Conservation (phyloP, 2,888 invertebrate species). For the Drosophila buzzatii region DNA sequence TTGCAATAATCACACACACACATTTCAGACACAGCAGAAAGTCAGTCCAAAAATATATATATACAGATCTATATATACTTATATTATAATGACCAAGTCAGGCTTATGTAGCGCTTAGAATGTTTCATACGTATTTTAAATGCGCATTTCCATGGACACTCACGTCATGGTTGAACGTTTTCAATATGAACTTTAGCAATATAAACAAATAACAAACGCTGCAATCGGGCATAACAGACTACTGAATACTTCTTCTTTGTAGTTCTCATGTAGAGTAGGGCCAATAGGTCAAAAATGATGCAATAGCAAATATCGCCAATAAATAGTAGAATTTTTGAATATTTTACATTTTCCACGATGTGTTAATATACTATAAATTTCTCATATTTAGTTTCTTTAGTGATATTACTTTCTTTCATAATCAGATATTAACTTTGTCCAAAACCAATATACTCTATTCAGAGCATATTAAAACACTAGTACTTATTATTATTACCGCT, state of each 20-base stretch:
- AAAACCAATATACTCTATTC: neutral
- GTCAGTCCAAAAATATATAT: neutral
- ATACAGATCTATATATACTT: neutral
- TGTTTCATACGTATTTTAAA: conserved; percentile 4
- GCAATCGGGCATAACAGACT: neutral
- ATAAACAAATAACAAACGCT: neutral
- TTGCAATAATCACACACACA: neutral
- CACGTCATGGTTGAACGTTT: conserved; percentile 11
- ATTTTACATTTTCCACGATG: too few species aligned
- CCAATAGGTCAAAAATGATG: too few species aligned
- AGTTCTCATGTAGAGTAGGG: too few species aligned
- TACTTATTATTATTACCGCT: neutral
- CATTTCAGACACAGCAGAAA: neutral
- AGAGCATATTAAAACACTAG: neutral
- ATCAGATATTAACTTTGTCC: neutral
- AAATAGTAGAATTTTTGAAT: too few species aligned
- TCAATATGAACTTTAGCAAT: neutral
- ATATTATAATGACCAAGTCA: neutral
- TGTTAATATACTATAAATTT: too few species aligned
- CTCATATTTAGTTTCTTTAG: too few species aligned
- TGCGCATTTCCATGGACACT: conserved; percentile 17
- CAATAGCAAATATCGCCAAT: neutral
- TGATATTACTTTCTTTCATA: neutral
- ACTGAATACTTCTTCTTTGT: neutral
- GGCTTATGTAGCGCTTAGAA: conserved; percentile 7